A percentile compares a stretch with the other conserved stretches of the same genome.
These are phyloP conservation scores for Prionace glauca DNA, from an alignment of 2,797 vertebrate genomes.

Conservation along the genomic window DNA sequence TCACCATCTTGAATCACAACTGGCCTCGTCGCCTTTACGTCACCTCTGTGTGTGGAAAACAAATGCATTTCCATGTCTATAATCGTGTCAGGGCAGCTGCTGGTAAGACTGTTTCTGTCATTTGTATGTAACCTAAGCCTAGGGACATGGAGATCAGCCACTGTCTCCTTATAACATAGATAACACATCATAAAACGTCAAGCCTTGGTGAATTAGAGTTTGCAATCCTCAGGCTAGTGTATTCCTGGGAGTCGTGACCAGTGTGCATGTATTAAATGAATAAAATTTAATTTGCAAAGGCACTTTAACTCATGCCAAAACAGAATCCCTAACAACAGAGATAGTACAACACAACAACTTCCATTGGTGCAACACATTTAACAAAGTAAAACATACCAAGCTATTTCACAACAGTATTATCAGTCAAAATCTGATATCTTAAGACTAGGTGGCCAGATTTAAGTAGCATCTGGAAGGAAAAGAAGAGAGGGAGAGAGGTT, in stretches of 20 bases:
- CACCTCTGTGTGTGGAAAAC: not conserved
- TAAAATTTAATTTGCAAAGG: too few relatives aligned
- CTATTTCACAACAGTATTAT: not conserved
- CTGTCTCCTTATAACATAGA: constrained; percentile 20
- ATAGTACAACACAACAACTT: not conserved
- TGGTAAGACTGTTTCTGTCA: not conserved
- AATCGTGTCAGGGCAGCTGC: constrained; percentile 4
- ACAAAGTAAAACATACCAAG: not conserved
- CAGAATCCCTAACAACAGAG: not conserved
- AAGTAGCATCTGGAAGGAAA: not conserved
- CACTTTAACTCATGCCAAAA: not conserved
- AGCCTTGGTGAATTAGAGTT: not conserved
- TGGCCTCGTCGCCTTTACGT: not conserved
- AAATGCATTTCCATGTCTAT: not conserved
- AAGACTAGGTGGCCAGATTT: not conserved
- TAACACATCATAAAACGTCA: not conserved
- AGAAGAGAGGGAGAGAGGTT: not conserved
- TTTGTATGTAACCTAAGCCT: constrained; percentile 6
- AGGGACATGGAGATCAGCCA: not conserved
- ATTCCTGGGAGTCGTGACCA: not conserved
- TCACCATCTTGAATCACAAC: not conserved
- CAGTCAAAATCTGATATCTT: not conserved
- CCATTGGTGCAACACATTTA: not conserved
- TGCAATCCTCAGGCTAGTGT: not conserved
- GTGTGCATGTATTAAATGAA: not conserved